Evolutionary conservation across 2,797 vertebrate genomes (phyloP), one percentile per base, ranked within the genome.

Genomic region (Takifugu ocellatus): DNA sequence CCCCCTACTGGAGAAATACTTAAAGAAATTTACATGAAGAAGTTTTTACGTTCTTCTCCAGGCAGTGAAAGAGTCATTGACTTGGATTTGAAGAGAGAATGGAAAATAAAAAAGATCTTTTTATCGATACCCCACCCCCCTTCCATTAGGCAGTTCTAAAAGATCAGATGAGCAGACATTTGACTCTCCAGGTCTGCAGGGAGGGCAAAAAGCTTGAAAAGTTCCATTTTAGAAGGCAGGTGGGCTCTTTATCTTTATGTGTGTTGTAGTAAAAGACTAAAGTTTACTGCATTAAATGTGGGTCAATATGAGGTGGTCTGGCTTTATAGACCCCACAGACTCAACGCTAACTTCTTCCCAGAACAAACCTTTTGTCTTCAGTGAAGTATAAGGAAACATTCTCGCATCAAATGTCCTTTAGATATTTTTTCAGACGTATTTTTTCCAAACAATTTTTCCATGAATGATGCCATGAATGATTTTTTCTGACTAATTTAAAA

Each of bases 191-290:
- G 51, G 77, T 61, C 56, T 59, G 56, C 61, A 57, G 65, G 52
- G 58, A 74, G 63, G 29, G 59, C 56, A 56, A 76, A 81, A 81
- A 79, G 72, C 69, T 81, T 79, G 81, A 87, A 77, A 66, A 54
- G 53, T 65, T 82, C 60, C 53, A 74, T 76, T 83, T 85, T 64
- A 68, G 54, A 66, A 57, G 65, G n/a, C 52, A 59, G 67, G 69
- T 63, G 67, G 68, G 71, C 83, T 72, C 56, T 74, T 78, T 85
- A 90, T 88, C 79, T 90, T 84, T 83, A 82, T 74, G 71, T 68
- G 59, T 27, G 74, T 47, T 50, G 68, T 65, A 61, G 77, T 85
- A 83, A 85, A 87, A 87, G 70, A 87, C 86, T 76, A 78, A 84
- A 84, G 80, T 66, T 64, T 65, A 70, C 74, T 77, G 49, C 47